Conservation (phyloP, 1,140 invertebrate genomes). For the Drosophila bocqueti region DNA sequence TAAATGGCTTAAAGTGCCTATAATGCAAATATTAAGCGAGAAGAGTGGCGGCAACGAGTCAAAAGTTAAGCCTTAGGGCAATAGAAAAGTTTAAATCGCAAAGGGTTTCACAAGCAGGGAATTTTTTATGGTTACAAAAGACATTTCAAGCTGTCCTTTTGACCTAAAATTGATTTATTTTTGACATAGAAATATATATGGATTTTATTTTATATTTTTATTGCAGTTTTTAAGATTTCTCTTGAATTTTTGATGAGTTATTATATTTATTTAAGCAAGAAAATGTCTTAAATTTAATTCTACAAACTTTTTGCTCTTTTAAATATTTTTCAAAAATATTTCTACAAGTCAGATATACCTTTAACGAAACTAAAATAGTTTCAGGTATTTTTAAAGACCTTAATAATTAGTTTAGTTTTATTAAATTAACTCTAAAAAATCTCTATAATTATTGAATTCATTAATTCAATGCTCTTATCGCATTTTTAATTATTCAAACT, state of each 20-base stretch:
- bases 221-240: not conserved
- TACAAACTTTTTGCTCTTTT: no score
- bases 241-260: not conserved
- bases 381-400: not conserved
- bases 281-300: not conserved
- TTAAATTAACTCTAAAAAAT: not conserved
- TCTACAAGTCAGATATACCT: not conserved
- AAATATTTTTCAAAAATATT: no score
- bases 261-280: not conserved
- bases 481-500: slow-evolving; percentile 8
- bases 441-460: not conserved
- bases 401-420: not conserved
- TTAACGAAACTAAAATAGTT: not conserved
- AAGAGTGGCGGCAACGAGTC: slow-evolving; percentile 35
- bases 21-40: slow-evolving; percentile 72
- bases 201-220: not conserved
- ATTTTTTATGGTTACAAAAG: slow-evolving; percentile 12
- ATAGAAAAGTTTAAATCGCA: slow-evolving; percentile 41
- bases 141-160: slow-evolving; percentile 9
- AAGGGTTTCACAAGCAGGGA: slow-evolving; percentile 21
- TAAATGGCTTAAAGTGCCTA: slow-evolving; percentile 78
- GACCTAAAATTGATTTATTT: slow-evolving; percentile 20
- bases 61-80: slow-evolving; percentile 57
- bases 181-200: not conserved
- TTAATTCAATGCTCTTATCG: not conserved